Evolutionary conservation across 2,888 invertebrate species (phyloP), one percentile per base, ranked within the genome.

Genomic region (Syrista parreyssii): DNA sequence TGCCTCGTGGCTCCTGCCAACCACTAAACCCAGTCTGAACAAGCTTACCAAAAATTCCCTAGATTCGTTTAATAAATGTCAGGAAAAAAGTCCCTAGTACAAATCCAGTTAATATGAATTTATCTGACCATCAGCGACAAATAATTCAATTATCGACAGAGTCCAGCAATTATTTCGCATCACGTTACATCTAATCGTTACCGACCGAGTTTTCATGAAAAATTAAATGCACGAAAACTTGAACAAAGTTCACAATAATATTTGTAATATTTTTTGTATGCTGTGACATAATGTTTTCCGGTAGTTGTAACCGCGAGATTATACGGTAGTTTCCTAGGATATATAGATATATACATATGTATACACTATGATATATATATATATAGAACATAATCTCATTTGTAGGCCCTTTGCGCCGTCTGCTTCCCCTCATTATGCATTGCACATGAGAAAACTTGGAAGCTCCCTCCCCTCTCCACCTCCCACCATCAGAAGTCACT

Each of bases 401-500:
- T 89, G 89, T 89, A 89, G 87, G 91, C 86, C 88, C 87, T 89
- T 89, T 88, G 88, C 87, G 88, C 88, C 86, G 88, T 88, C 88
- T 89, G 86, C 88, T 86, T 86, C 84, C 85, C 87, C 91, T 91
- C 89, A 90, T 91, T 91, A 91, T 91, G 89, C 91, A 90, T 91
- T 89, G 91, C 91, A 91, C 91, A 91, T 90, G 91, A 91, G 90
- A 91, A 91, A 91, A 91, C 91, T 91, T 82, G 84, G 84, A 88
- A 88, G 88, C 87, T 85, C 84, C 83, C 82, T 79, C 80, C 80
- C 84, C 84, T 82, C 84, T 85, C 80, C 87, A 87, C 88, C 89
- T 87, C 83, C 81, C 82, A 12, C 6, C 71, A 12, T 23, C 9
- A 12, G 12, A 30, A 76, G 84, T 80, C 76, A 81, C 82, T 82